A percentile compares a stretch with the other conserved stretches of the same genome.
phyloP scores from a whole-genome alignment of 2,113 vertebrate species.

The Paedocypris sp. region DNA sequence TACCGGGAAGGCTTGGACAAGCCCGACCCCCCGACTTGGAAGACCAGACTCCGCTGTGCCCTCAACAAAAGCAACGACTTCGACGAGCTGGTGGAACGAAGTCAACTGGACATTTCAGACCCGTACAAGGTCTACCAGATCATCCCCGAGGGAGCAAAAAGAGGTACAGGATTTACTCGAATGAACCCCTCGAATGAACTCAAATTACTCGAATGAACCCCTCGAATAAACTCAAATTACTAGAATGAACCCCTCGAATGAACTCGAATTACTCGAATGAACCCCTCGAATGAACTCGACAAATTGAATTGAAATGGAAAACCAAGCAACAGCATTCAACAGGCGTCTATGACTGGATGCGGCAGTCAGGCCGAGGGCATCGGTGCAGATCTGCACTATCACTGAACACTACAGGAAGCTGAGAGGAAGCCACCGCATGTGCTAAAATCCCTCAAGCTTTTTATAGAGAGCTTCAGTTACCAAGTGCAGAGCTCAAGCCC shows the following conservation, averaged over 20 bases:
- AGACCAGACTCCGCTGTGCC: conserved; percentile 90
- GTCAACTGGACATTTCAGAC: conserved; percentile 95
- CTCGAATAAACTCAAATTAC: too few species aligned
- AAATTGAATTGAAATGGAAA: too few species aligned
- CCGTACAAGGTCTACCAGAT: conserved; percentile 98
- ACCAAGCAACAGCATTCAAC: too few species aligned
- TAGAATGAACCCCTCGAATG: too few species aligned
- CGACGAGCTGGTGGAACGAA: conserved; percentile 87
- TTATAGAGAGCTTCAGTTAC: conserved; percentile 63
- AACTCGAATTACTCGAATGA: too few species aligned
- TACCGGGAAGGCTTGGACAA: conserved; percentile 92
- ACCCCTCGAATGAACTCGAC: too few species aligned
- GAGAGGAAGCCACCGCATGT: conserved; percentile 62
- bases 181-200: too few species aligned
- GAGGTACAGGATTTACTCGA: too few species aligned
- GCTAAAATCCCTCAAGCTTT: conserved; percentile 57
- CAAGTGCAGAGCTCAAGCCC: conserved; percentile 42
- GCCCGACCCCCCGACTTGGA: conserved; percentile 96
- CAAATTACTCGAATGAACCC: too few species aligned
- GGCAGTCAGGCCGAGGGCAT: too few species aligned
- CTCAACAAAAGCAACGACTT: conserved; percentile 99
- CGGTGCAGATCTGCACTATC: not conserved
- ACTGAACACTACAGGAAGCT: conserved; percentile 54
- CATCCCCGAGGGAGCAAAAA: conserved; percentile 87
- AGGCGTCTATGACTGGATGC: too few species aligned